Conservation (phyloP, 2,797 vertebrate genomes). For the Galagoides demidoff region DNA sequence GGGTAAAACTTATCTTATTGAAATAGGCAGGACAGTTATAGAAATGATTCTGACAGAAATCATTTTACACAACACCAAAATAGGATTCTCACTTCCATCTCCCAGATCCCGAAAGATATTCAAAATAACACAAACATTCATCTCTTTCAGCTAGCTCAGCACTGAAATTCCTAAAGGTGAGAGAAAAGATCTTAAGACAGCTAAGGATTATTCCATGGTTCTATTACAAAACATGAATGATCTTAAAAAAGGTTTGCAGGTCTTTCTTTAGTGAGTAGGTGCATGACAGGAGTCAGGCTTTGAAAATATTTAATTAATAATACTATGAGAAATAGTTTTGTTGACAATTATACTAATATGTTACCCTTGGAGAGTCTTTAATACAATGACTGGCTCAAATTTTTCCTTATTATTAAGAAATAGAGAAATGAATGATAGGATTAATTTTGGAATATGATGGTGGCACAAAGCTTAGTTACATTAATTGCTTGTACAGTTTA, state of each 20-base stretch:
- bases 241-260: neutral
- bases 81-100: neutral
- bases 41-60: conserved; percentile 26
- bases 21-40: neutral
- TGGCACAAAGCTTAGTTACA: too few relatives aligned
- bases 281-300: neutral
- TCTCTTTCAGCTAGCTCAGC: neutral
- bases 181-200: neutral
- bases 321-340: neutral
- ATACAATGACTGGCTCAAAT: neutral
- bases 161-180: neutral
- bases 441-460: neutral
- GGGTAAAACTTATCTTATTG: conserved; percentile 2
- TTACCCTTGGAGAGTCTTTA: neutral
- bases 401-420: conserved; percentile 1
- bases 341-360: neutral
- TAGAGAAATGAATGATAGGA: neutral
- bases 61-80: neutral
- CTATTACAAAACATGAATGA: neutral
- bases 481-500: too few relatives aligned
- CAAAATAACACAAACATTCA: neutral
- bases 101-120: neutral
- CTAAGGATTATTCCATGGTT: neutral
- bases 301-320: neutral
- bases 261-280: neutral